Conservation (phyloP, 2,113 vertebrate genomes). For the Morone saxatilis region DNA sequence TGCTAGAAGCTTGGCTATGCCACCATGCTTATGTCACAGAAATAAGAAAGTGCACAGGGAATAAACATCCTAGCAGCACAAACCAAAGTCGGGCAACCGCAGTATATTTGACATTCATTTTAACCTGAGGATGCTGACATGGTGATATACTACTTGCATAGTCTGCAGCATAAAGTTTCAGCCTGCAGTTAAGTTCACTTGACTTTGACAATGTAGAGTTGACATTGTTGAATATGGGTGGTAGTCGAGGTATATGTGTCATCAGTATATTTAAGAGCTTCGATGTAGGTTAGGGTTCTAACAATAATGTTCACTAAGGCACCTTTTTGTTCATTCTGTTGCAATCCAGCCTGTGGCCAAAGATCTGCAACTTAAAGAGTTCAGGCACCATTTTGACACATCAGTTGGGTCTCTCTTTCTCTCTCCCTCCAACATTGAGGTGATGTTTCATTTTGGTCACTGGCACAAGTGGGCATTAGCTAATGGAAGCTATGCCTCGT, state of each 20-base stretch:
- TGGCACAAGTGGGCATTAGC: constrained; percentile 85
- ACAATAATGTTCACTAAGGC: neutral
- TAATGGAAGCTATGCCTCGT: constrained; percentile 81
- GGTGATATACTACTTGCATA: constrained; percentile 9
- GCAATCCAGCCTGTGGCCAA: neutral
- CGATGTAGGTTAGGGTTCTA: neutral
- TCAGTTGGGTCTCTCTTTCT: constrained; percentile 21
- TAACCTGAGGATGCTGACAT: constrained; percentile 24
- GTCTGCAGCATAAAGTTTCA: constrained; percentile 16
- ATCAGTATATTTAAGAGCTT: constrained; percentile 18
- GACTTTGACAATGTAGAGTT: constrained; percentile 25
- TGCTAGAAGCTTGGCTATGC: constrained; percentile 75
- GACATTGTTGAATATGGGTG: constrained; percentile 14
- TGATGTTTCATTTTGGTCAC: constrained; percentile 73
- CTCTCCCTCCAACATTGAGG: constrained; percentile 31
- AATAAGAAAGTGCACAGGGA: constrained; percentile 21
- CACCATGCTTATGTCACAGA: constrained; percentile 52
- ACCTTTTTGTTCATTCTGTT: constrained; percentile 2
- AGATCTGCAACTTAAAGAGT: constrained; percentile 46
- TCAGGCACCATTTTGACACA: constrained; percentile 31
- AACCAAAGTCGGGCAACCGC: constrained; percentile 24
- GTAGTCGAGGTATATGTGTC: neutral
- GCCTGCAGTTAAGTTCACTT: constrained; percentile 15
- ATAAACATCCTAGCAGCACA: neutral
- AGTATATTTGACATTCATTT: constrained; percentile 18